Evolutionary conservation across 2,888 invertebrate genomes (phyloP), one percentile per base, ranked within the genome.

Genomic region (Lathronympha strigana): DNA sequence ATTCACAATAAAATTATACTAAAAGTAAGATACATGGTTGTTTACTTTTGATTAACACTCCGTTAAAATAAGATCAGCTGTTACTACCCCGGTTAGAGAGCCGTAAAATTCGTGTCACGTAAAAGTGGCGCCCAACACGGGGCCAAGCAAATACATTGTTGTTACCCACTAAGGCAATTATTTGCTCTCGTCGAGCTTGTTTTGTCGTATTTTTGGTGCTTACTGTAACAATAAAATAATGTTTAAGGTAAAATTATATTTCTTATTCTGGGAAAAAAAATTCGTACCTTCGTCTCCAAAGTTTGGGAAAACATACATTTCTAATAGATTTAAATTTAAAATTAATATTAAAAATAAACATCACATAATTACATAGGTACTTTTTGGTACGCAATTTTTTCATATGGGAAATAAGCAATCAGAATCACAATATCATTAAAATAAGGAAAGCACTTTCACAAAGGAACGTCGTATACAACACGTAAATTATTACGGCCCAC

Each of bases 401-500:
- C 2, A 33, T 33, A 33, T 5, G 33, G 2, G 1, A 11, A 11
- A 64, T 40, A 62, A 49, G 28, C 13, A 40, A 57, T 21, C 57
- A 58, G 51, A 69, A 67, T 62, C 66, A 63, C 67, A 69, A 68
- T 72, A 71, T 70, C 69, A 68, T 71, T 68, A 74, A 74, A 76
- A 77, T 74, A 81, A 78, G 76, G 71, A 77, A 71, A 70, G 75
- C 66, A 79, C 74, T 79, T 78, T 71, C 73, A 78, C 75, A 76
- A 74, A 72, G 74, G 77, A 81, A 82, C 83, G 85, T 82, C 79
- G 80, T 83, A 78, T 77, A 85, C 80, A 83, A 86, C 84, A 86
- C 82, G 82, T 85, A 86, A 87, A 87, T 86, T 88, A 86, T 84
- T 75, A 82, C 81, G 74, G 79, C 81, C 81, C 80, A 80, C 67